Percentiles rank a stretch among this genome's conserved stretches.
Evolutionary conservation across 2,797 vertebrate species (phyloP).

Genomic region (Tapirus indicus): DNA sequence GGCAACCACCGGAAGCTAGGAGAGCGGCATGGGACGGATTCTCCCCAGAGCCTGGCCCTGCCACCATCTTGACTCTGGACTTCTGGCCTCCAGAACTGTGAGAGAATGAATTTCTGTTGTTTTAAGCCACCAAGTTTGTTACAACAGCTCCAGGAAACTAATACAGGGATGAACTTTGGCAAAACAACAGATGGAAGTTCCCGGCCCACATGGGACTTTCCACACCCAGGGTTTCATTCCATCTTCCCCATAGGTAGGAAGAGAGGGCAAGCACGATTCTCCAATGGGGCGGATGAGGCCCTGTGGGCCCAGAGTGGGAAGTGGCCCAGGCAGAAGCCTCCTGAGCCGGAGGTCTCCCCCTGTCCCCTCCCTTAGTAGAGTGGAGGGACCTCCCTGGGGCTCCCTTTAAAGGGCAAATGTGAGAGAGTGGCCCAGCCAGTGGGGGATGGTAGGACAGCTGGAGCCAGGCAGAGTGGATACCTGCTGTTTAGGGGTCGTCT

Average conservation of each 20-base stretch:
- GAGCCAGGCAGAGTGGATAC: background rate
- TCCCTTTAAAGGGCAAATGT: background rate
- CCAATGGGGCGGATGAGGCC: background rate
- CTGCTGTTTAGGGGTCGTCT: background rate
- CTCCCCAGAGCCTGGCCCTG: background rate
- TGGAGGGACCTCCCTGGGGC: too few relatives aligned
- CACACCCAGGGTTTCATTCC: background rate
- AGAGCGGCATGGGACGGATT: rapidly evolving
- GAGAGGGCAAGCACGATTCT: background rate
- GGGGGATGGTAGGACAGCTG: background rate
- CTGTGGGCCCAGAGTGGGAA: background rate
- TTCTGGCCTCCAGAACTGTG: background rate
- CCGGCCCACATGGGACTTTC: background rate
- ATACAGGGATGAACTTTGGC: background rate
- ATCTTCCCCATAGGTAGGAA: background rate
- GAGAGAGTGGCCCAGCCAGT: background rate
- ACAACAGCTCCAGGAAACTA: background rate
- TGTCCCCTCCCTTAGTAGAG: background rate
- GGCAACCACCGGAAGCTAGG: background rate
- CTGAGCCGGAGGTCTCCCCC: background rate
- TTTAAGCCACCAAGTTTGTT: background rate
- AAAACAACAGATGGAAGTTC: background rate
- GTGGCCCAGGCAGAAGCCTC: background rate
- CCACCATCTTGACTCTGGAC: rapidly evolving
- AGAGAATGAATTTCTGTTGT: background rate